phyloP scores from a whole-genome alignment of 2,888 invertebrate species.

The Ophion obscuratus region DNA sequence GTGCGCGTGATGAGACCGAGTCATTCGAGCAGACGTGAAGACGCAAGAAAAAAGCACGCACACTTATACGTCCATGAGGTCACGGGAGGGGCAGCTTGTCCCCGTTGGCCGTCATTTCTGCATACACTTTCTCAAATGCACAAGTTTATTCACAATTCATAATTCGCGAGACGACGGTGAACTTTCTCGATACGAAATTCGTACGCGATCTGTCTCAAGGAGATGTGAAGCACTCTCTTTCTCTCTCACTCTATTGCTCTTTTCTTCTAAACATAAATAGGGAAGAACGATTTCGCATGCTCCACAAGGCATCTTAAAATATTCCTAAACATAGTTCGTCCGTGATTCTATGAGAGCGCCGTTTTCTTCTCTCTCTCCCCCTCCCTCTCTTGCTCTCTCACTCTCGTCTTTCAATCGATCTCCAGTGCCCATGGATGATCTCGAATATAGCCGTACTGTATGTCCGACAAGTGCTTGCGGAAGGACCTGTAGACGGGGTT shows the following conservation, averaged over 20 bases:
- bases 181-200: not conserved
- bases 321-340: not conserved
- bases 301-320: not conserved
- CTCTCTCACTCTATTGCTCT: not conserved
- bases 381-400: not conserved
- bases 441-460: constrained; percentile 93
- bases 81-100: not conserved
- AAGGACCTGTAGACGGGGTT: constrained; percentile 91
- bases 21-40: not conserved
- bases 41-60: constrained; percentile 2
- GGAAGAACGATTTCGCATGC: not conserved
- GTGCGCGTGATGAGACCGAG: constrained; percentile 17
- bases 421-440: constrained; percentile 92
- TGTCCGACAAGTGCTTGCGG: constrained; percentile 91
- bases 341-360: not conserved
- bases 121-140: not conserved
- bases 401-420: constrained; percentile 84
- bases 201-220: not conserved
- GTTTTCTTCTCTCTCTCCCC: not conserved
- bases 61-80: not conserved
- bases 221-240: not conserved
- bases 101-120: not conserved
- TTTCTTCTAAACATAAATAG: not conserved
- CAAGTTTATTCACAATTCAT: not conserved
- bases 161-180: not conserved